Conservation (phyloP, 2,113 vertebrate genomes). For the Seriola quinqueradiata region DNA sequence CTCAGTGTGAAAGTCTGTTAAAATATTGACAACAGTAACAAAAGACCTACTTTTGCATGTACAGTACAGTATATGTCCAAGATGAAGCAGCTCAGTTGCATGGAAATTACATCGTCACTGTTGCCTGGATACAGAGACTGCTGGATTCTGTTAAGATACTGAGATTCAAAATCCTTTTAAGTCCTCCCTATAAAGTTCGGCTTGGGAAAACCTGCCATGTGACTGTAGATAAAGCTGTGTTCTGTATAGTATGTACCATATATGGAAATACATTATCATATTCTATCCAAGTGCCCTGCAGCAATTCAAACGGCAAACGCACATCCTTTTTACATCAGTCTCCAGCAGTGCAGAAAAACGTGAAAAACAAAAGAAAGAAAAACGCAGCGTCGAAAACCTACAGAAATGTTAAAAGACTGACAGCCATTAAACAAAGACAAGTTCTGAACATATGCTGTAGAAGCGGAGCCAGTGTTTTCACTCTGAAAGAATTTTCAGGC, state of each 20-base stretch:
- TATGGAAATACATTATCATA: conserved; percentile 10
- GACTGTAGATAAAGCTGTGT: conserved; percentile 22
- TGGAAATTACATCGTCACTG: conserved; percentile 56
- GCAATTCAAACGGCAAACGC: background rate
- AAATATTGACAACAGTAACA: conserved; percentile 32
- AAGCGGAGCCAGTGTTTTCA: conserved; percentile 31
- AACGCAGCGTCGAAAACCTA: background rate
- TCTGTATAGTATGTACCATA: background rate
- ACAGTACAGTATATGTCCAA: conserved; percentile 28
- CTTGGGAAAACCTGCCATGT: conserved; percentile 33
- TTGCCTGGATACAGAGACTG: conserved; percentile 68
- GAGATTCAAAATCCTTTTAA: conserved; percentile 58
- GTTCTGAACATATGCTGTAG: conserved; percentile 26
- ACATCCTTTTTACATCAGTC: conserved; percentile 10
- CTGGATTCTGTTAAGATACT: conserved; percentile 40
- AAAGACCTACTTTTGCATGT: conserved; percentile 17
- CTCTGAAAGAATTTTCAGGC: conserved; percentile 23
- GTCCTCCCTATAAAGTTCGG: conserved; percentile 40
- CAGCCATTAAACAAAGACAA: conserved; percentile 30
- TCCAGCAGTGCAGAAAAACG: conserved; percentile 22
- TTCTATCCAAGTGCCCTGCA: background rate
- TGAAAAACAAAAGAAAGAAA: background rate
- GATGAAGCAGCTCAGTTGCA: conserved; percentile 48
- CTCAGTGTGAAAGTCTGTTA: conserved; percentile 27
- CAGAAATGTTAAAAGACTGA: conserved; percentile 18